A percentile compares a stretch with the other conserved stretches of the same genome.
Conservation (phyloP, 2,888 invertebrate species). For the Sipunculus nudus region DNA sequence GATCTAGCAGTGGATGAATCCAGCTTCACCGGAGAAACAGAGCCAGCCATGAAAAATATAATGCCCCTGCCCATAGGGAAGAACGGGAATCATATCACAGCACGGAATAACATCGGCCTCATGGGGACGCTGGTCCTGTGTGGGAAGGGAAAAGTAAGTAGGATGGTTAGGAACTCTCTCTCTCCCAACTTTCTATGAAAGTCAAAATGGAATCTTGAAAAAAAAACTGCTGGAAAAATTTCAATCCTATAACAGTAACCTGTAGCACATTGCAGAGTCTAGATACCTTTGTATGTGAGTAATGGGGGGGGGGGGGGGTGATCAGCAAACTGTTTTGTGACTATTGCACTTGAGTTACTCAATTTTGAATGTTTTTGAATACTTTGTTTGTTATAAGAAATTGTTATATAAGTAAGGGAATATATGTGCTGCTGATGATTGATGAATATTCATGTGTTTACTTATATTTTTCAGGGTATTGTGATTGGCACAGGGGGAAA, state of each 20-base stretch:
- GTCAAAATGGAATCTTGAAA: too few relatives aligned
- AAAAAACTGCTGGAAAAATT: too few relatives aligned
- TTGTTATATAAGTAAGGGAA: too few relatives aligned
- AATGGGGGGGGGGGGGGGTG: too few relatives aligned
- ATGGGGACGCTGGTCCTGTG: conserved; percentile 98
- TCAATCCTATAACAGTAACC: too few relatives aligned
- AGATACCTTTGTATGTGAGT: too few relatives aligned
- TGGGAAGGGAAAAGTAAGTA: conserved; percentile 88
- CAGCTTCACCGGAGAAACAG: conserved; percentile 98
- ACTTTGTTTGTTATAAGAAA: too few relatives aligned
- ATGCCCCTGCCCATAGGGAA: conserved; percentile 69
- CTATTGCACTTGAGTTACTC: too few relatives aligned
- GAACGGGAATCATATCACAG: conserved; percentile 59
- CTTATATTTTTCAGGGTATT: conserved; percentile 76
- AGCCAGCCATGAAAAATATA: conserved; percentile 76
- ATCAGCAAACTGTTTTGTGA: too few relatives aligned
- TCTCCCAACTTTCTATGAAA: not conserved
- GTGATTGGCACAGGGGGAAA: conserved; percentile 96
- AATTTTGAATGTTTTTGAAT: too few relatives aligned
- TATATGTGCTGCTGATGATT: too few relatives aligned
- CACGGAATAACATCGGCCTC: conserved; percentile 83
- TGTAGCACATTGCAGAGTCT: too few relatives aligned
- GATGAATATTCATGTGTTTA: not conserved
- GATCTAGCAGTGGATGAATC: conserved; percentile 97
- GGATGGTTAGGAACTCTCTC: not conserved